phyloP scores from a whole-genome alignment of 2,888 invertebrate species.

The Cataglyphis altisquamis region DNA sequence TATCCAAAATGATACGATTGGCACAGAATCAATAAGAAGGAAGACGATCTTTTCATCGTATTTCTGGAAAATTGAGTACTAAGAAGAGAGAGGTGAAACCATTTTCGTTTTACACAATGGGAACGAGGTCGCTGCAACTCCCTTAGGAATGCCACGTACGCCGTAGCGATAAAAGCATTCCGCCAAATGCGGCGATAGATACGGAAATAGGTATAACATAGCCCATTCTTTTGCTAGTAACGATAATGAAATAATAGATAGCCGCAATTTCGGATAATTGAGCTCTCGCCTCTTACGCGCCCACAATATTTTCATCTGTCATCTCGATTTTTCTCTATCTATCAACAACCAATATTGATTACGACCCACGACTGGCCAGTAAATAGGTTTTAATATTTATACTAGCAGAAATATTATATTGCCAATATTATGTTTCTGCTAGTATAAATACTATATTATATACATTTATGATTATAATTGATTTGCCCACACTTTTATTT shows the following conservation, averaged over 20 bases:
- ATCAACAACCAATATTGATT: slow-evolving; percentile 6
- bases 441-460: no score
- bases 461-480: neutral
- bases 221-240: neutral
- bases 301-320: neutral
- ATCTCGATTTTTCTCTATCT: neutral
- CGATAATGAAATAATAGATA: slow-evolving; percentile 36
- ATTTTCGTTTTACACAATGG: slow-evolving; percentile 66
- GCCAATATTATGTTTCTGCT: neutral
- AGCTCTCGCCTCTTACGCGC: neutral
- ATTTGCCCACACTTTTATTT: neutral
- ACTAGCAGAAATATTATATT: neutral
- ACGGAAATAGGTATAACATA: slow-evolving; percentile 54
- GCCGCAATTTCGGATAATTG: neutral
- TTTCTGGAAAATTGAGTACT: slow-evolving; percentile 49
- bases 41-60: slow-evolving; percentile 51
- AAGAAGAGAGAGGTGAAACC: slow-evolving; percentile 32
- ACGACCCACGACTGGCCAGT: neutral
- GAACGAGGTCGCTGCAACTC: slow-evolving; percentile 67
- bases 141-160: slow-evolving; percentile 60
- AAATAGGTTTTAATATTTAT: neutral
- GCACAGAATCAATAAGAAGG: slow-evolving; percentile 43
- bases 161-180: slow-evolving; percentile 50
- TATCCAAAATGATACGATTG: slow-evolving; percentile 39
- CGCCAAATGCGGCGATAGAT: slow-evolving; percentile 64